These are phyloP conservation scores for Trichogramma pretiosum DNA, from an alignment of 1,140 invertebrate species.

Conservation along the genomic window DNA sequence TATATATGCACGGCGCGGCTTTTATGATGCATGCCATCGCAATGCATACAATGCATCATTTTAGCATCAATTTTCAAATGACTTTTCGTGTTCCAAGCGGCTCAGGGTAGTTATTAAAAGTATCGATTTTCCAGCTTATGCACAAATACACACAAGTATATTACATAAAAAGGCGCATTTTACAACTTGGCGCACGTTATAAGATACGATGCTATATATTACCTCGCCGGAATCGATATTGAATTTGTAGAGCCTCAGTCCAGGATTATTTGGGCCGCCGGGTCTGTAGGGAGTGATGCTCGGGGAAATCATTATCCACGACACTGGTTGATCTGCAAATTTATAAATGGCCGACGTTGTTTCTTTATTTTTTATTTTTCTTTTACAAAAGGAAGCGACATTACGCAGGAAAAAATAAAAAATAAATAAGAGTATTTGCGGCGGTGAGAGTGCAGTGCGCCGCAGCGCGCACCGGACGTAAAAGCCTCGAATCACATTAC, in stretches of 20 bases:
- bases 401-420: too few species aligned
- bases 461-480: too few species aligned
- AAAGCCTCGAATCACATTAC: too few species aligned
- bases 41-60: too few species aligned
- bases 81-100: neutral
- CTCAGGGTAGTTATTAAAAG: neutral
- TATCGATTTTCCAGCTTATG: neutral
- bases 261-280: constrained; percentile 76
- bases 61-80: too few species aligned
- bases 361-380: too few species aligned
- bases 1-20: too few species aligned
- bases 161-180: neutral
- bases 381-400: too few species aligned
- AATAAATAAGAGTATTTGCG: too few species aligned
- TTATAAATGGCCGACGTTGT: too few species aligned
- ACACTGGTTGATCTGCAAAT: constrained; percentile 62
- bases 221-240: constrained; percentile 74
- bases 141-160: neutral
- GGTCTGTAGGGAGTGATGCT: constrained; percentile 73
- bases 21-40: too few species aligned
- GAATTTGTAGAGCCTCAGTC: constrained; percentile 79
- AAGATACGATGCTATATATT: constrained; percentile 16
- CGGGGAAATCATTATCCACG: constrained; percentile 77
- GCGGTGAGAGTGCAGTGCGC: too few species aligned
- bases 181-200: neutral